Evolutionary conservation across 1,140 invertebrate genomes (phyloP).

Genomic region (Calephelis virginiensis): DNA sequence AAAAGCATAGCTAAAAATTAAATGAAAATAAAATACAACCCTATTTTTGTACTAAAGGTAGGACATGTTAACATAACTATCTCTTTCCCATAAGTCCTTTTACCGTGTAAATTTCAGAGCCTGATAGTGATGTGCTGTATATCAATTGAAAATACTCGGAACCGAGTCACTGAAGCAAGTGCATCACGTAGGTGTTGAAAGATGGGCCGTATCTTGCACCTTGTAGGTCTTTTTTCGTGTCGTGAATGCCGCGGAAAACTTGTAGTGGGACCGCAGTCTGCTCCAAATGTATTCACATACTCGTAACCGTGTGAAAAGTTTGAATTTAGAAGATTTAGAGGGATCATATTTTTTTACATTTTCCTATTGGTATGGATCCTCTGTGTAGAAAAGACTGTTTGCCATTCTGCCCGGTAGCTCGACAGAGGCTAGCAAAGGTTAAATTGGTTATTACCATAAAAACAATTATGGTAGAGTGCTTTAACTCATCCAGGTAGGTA

Average conservation of each 20-base stretch:
- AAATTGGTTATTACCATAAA: too few species aligned
- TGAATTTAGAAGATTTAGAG: conserved; percentile 5
- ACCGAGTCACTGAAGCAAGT: conserved; percentile 13
- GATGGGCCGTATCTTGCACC: conserved; percentile 16
- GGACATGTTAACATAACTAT: not conserved
- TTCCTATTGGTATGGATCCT: too few species aligned
- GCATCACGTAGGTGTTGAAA: conserved; percentile 18
- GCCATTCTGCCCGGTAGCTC: too few species aligned
- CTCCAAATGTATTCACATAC: conserved; percentile 10
- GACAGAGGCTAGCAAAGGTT: too few species aligned
- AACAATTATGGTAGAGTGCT: too few species aligned
- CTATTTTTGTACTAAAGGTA: too few species aligned
- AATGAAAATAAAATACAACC: too few species aligned
- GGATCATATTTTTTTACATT: not conserved
- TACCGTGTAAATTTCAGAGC: conserved; percentile 6
- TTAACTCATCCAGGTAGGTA: too few species aligned
- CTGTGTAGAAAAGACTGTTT: too few species aligned
- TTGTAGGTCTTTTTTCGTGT: conserved; percentile 15
- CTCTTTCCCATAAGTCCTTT: not conserved
- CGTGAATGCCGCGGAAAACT: conserved; percentile 6
- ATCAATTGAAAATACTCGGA: conserved; percentile 11
- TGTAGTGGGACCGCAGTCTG: conserved; percentile 16
- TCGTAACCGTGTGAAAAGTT: not conserved
- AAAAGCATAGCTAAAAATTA: too few species aligned
- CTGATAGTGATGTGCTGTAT: conserved; percentile 15